phyloP scores from a whole-genome alignment of 1,140 invertebrate genomes.

The Scaptomyza hsui region DNA sequence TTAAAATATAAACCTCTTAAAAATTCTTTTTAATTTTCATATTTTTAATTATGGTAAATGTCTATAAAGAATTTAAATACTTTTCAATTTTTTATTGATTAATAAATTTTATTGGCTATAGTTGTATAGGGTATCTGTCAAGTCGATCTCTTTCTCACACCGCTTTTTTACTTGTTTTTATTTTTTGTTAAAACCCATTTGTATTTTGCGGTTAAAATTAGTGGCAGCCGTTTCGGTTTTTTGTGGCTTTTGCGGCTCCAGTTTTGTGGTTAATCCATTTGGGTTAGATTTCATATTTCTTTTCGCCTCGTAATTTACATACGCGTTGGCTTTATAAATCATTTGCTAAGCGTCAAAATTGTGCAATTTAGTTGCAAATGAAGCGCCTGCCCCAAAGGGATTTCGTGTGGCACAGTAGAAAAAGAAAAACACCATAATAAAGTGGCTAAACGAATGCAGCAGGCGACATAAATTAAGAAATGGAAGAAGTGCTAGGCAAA shows the following conservation, averaged over 20 bases:
- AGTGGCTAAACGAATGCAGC: slow-evolving; percentile 6
- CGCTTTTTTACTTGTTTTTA: not conserved
- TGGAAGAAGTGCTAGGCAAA: not conserved
- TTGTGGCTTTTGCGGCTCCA: slow-evolving; percentile 46
- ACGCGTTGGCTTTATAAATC: slow-evolving; percentile 60
- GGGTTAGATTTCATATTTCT: slow-evolving; percentile 36
- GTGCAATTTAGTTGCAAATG: slow-evolving; percentile 60
- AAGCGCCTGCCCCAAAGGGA: slow-evolving; percentile 18
- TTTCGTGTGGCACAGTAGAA: slow-evolving; percentile 6
- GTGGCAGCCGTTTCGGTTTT: slow-evolving; percentile 55
- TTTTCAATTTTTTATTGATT: no score
- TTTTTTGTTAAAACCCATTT: slow-evolving; percentile 32
- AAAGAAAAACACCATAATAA: slow-evolving; percentile 23
- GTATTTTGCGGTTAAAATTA: slow-evolving; percentile 70
- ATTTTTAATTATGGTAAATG: no score
- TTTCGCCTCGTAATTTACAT: slow-evolving; percentile 29
- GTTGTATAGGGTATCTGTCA: not conserved
- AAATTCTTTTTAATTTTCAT: no score
- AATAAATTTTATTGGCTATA: no score
- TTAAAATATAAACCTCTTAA: no score
- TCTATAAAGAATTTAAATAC: no score
- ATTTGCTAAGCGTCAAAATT: slow-evolving; percentile 60
- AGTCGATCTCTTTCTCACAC: not conserved
- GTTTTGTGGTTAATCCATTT: slow-evolving; percentile 65
- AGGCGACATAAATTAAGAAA: not conserved